These are phyloP conservation scores for Rhadina sibilatrix DNA, from an alignment of 2,113 vertebrate species.

Conservation along the genomic window DNA sequence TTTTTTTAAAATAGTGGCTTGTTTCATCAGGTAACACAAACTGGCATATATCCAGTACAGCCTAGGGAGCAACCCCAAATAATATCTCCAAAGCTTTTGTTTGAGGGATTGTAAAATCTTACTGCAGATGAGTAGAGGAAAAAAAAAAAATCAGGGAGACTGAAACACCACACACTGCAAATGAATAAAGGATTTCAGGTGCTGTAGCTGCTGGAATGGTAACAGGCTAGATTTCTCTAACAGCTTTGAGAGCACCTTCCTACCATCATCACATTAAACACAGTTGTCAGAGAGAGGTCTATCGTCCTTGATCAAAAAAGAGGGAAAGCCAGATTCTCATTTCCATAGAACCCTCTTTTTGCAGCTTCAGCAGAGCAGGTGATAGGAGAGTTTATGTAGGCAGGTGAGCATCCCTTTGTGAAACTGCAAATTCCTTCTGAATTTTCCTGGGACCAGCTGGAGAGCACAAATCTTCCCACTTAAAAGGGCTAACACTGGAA, in stretches of 20 bases:
- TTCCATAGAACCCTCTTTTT: background rate
- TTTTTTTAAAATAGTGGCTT: background rate
- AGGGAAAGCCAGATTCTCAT: background rate
- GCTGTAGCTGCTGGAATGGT: background rate
- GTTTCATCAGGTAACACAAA: background rate
- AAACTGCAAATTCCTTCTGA: background rate
- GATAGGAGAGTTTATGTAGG: fast-evolving
- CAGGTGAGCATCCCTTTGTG: background rate
- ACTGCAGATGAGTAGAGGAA: background rate
- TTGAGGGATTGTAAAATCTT: background rate
- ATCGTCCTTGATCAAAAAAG: background rate
- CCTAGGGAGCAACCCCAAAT: background rate
- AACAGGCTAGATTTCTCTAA: background rate
- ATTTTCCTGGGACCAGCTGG: background rate
- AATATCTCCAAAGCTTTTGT: background rate
- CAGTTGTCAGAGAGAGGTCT: background rate
- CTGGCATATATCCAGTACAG: background rate
- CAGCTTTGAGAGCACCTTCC: background rate
- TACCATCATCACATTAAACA: background rate
- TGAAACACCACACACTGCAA: background rate
- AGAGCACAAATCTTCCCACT: background rate
- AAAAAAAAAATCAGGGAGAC: background rate
- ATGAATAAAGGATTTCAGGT: background rate
- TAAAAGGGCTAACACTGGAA: background rate
- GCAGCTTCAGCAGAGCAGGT: background rate